These are phyloP conservation scores for Manis pentadactyla DNA, from an alignment of 2,797 vertebrate genomes.

Conservation along the genomic window DNA sequence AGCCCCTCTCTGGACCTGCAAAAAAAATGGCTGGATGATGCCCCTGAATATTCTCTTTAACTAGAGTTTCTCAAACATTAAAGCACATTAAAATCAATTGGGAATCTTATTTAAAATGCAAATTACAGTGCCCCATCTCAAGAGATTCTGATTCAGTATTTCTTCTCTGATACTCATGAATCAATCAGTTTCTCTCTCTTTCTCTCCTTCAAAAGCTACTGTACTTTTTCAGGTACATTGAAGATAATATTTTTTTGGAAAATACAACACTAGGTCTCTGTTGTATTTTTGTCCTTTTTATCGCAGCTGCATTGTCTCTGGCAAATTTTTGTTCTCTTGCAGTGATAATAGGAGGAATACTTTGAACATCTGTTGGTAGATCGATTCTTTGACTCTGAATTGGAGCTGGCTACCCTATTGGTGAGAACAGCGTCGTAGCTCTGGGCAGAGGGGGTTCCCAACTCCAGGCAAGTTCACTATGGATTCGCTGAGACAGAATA, in stretches of 20 bases:
- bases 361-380: neutral
- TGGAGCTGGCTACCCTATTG: neutral
- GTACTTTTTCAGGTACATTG: neutral
- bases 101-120: slow-evolving; percentile 66
- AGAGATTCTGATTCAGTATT: slow-evolving; percentile 43
- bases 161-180: neutral
- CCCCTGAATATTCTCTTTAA: slow-evolving; percentile 51
- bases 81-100: slow-evolving; percentile 58
- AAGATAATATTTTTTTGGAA: neutral
- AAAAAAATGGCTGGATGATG: slow-evolving; percentile 17
- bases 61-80: slow-evolving; percentile 55
- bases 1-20: slow-evolving; percentile 18
- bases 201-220: neutral
- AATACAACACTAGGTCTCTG: neutral
- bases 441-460: too few species aligned
- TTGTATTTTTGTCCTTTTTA: neutral
- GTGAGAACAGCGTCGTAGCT: neutral
- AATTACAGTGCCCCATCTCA: slow-evolving; percentile 49
- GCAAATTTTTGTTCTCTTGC: neutral
- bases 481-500: too few species aligned
- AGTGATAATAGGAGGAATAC: neutral
- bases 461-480: too few species aligned
- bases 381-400: neutral
- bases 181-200: neutral
- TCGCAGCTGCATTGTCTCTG: neutral